Evolutionary conservation across 2,888 invertebrate genomes (phyloP).

Genomic region (Dilophus febrilis): DNA sequence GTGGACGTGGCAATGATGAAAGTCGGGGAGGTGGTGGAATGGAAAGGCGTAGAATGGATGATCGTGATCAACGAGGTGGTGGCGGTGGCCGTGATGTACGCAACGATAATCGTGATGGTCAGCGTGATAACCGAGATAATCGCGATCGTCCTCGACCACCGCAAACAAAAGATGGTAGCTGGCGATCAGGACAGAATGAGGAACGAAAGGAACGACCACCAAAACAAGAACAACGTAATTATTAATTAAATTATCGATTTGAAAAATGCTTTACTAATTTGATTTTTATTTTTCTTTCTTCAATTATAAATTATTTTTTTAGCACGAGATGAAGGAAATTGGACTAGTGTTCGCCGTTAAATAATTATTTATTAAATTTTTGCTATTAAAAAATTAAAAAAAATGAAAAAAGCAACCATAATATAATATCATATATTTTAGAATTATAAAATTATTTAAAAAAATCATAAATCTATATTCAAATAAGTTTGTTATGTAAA

Average conservation of each 20-base stretch:
- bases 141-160: conserved; percentile 8
- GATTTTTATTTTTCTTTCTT: conserved; percentile 4
- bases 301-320: conserved; percentile 30
- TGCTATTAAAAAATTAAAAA: too few relatives aligned
- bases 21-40: conserved; percentile 19
- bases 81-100: conserved; percentile 7
- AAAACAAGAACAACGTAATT: not conserved
- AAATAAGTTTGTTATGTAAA: too few relatives aligned
- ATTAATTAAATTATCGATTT: not conserved
- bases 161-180: not conserved
- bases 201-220: not conserved
- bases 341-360: conserved; percentile 40
- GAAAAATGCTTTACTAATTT: not conserved
- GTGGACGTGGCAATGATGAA: conserved; percentile 20
- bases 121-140: conserved; percentile 11
- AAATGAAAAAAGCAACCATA: too few relatives aligned
- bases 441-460: too few relatives aligned
- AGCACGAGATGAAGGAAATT: conserved; percentile 37
- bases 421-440: too few relatives aligned
- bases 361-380: not conserved
- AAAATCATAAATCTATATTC: too few relatives aligned
- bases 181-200: conserved; percentile 3
- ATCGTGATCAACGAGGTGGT: conserved; percentile 12
- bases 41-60: conserved; percentile 14
- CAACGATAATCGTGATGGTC: conserved; percentile 13